Evolutionary conservation across 2,797 vertebrate species (phyloP).

Genomic region (Pogoniulus pusillus): DNA sequence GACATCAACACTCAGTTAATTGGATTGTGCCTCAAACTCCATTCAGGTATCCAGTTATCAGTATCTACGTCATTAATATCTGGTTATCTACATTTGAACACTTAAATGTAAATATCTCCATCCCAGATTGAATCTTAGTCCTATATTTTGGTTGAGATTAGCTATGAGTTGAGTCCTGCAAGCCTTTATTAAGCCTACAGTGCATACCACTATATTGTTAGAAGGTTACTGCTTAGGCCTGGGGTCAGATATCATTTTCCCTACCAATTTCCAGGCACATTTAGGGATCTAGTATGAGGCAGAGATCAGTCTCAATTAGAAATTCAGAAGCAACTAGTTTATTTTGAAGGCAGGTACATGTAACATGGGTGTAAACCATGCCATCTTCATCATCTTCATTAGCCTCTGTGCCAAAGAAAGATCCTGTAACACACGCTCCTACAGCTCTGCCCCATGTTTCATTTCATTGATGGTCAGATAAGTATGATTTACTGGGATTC

Average conservation of each 20-base stretch:
- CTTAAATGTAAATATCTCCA: rapidly evolving
- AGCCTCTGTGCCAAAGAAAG: background rate
- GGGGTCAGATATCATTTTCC: background rate
- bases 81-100: background rate
- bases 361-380: background rate
- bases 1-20: background rate
- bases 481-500: background rate
- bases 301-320: background rate
- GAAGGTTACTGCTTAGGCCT: background rate
- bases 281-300: background rate
- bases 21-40: rapidly evolving
- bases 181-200: background rate
- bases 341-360: background rate
- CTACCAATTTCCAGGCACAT: background rate
- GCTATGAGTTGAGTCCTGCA: too few species aligned
- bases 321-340: background rate
- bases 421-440: background rate
- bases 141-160: background rate
- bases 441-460: background rate
- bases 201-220: rapidly evolving
- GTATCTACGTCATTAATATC: background rate
- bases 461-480: background rate
- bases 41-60: background rate
- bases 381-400: background rate
- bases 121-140: background rate